Percentiles rank a stretch among this genome's conserved stretches.
These are phyloP conservation scores for Malaclemys terrapin DNA, from an alignment of 2,113 vertebrate genomes.

Conservation along the genomic window DNA sequence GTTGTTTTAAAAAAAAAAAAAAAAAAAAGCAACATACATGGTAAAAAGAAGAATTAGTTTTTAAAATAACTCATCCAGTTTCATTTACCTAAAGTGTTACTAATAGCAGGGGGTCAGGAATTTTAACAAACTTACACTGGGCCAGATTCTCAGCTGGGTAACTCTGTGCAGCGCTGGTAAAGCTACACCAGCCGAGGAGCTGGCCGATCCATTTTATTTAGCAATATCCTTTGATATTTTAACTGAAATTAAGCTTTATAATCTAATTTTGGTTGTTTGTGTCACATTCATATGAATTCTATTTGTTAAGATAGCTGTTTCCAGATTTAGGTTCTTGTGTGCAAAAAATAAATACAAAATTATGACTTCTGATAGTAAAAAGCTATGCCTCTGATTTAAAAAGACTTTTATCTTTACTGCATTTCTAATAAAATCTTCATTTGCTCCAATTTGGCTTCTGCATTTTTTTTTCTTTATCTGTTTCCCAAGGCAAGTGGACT, in stretches of 20 bases:
- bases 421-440: slow-evolving; percentile 25
- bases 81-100: not conserved
- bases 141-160: not conserved
- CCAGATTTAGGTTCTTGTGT: not conserved
- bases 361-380: not conserved
- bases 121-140: not conserved
- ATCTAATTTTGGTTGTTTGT: not conserved
- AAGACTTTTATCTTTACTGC: not conserved
- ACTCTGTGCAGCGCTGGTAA: not conserved
- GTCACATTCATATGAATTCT: not conserved
- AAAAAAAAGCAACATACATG: not conserved
- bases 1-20: accelerated
- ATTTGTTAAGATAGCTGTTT: not conserved
- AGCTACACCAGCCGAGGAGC: not conserved
- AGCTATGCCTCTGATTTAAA: not conserved
- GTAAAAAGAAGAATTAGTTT: not conserved
- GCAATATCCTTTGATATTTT: not conserved
- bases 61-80: accelerated
- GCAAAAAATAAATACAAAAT: not conserved
- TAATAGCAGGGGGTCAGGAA: not conserved
- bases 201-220: not conserved
- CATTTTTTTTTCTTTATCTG: not conserved
- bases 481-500: not conserved
- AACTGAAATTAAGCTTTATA: not conserved
- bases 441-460: not conserved